Evolutionary conservation across 2,113 vertebrate species (phyloP).

Genomic region (Bubo bubo): DNA sequence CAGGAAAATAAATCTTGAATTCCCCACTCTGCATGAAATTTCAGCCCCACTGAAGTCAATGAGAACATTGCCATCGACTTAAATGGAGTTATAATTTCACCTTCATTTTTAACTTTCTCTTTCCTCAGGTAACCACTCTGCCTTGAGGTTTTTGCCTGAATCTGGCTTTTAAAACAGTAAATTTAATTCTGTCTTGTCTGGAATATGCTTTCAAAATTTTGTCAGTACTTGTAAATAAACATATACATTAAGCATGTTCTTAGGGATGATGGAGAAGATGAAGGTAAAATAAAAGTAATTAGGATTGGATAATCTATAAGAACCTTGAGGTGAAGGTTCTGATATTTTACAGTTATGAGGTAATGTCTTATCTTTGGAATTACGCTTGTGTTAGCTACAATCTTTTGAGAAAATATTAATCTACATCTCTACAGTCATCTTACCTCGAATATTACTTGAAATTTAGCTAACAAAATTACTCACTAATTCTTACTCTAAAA

Average conservation of each 20-base stretch:
- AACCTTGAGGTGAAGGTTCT: not conserved
- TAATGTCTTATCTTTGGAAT: not conserved
- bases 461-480: not conserved
- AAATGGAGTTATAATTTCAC: not conserved
- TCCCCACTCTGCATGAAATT: not conserved
- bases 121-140: not conserved
- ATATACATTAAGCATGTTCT: not conserved
- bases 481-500: not conserved
- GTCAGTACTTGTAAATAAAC: not conserved
- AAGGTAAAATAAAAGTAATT: not conserved
- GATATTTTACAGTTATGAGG: not conserved
- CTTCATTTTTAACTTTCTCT: not conserved
- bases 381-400: not conserved
- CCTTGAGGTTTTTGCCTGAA: not conserved
- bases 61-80: not conserved
- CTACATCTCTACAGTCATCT: not conserved
- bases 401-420: not conserved
- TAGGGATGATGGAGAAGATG: not conserved
- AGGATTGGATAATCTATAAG: not conserved
- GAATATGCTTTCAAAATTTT: not conserved
- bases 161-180: not conserved
- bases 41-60: not conserved
- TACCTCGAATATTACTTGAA: not conserved
- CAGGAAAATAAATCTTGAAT: conserved; percentile 6
- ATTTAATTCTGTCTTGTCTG: not conserved